Percentiles rank a stretch among this genome's conserved stretches.
phyloP scores from a whole-genome alignment of 2,113 vertebrate species.

The Lepus americanus region DNA sequence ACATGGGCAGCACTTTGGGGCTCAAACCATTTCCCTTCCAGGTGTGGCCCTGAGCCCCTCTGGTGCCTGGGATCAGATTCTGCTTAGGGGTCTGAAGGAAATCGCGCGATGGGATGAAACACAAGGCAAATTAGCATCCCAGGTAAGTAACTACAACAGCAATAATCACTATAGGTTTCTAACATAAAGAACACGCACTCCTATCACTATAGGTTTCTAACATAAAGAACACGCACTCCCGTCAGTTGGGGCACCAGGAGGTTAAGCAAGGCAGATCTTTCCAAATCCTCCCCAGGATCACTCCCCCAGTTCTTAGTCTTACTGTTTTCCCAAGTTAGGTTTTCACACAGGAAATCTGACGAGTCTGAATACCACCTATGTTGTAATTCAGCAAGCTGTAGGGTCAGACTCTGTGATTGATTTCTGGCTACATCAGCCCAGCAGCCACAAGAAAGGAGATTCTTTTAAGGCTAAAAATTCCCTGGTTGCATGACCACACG shows the following conservation, averaged over 20 bases:
- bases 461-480: slow-evolving; percentile 41
- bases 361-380: slow-evolving; percentile 19
- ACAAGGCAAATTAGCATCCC: background rate
- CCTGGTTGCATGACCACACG: background rate
- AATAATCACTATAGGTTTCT: background rate
- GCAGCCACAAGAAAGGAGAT: slow-evolving; percentile 37
- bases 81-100: background rate
- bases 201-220: background rate
- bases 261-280: background rate
- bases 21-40: slow-evolving; percentile 16
- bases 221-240: background rate
- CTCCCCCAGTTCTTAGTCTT: background rate
- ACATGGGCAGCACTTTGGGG: background rate
- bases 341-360: background rate
- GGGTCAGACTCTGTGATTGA: slow-evolving; percentile 17
- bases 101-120: background rate
- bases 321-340: background rate
- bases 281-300: background rate
- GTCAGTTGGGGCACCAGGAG: background rate
- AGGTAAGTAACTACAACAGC: background rate
- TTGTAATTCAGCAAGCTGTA: slow-evolving; percentile 52
- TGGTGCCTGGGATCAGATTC: slow-evolving; percentile 2
- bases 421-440: slow-evolving; percentile 18
- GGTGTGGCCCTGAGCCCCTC: background rate
- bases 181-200: background rate